Conservation (phyloP, 2,888 invertebrate species). For the Philaethria dido region DNA sequence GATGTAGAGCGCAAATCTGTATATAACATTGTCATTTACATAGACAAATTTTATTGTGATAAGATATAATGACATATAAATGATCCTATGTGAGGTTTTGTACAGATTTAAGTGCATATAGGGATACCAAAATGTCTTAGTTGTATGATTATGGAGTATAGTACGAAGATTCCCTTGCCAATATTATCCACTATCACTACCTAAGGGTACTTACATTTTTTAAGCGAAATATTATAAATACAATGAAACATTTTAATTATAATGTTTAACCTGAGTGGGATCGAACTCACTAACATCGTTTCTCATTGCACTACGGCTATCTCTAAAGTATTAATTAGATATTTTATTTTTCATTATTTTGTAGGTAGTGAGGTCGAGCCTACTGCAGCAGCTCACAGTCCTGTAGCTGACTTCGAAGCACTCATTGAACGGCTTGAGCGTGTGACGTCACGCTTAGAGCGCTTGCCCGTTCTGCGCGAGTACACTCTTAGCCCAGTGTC, state of each 20-base stretch:
- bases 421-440: conserved; percentile 89
- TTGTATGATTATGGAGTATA: neutral
- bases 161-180: neutral
- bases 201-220: no score
- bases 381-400: conserved; percentile 65
- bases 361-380: conserved; percentile 79
- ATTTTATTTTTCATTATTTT: neutral
- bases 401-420: conserved; percentile 86
- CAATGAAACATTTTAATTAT: no score
- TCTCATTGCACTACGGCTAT: no score
- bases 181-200: no score
- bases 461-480: conserved; percentile 67
- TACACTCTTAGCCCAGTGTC: conserved; percentile 60
- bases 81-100: neutral
- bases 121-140: neutral
- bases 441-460: conserved; percentile 89
- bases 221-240: no score
- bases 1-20: no score
- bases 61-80: neutral
- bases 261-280: no score
- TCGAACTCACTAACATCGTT: no score
- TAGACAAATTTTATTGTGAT: no score
- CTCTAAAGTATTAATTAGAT: no score
- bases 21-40: no score
- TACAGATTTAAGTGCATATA: neutral